Conservation (phyloP, 1,140 invertebrate genomes). For the Camponotus vicinus region DNA sequence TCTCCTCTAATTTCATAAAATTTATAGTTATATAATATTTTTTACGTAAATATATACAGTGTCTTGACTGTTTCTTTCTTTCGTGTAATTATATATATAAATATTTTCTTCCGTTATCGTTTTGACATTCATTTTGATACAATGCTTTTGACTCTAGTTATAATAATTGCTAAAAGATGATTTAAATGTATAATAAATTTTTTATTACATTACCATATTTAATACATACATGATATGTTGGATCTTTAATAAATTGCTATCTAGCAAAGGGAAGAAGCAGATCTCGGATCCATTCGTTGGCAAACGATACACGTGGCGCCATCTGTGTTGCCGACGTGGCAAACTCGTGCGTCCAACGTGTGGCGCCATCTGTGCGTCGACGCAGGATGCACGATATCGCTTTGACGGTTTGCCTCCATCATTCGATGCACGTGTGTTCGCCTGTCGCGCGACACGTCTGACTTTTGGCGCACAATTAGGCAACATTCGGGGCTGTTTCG, state of each 20-base stretch:
- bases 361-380: slow-evolving; percentile 30
- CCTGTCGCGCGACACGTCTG: slow-evolving; percentile 66
- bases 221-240: too few species aligned
- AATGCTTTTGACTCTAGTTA: neutral
- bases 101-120: neutral
- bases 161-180: neutral
- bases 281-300: too few species aligned
- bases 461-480: slow-evolving; percentile 78
- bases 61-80: neutral
- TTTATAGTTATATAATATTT: neutral
- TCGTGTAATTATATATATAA: too few species aligned
- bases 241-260: too few species aligned
- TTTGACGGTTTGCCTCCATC: slow-evolving; percentile 63
- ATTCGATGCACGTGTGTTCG: slow-evolving; percentile 74
- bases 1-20: neutral
- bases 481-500: slow-evolving; percentile 52
- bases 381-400: neutral
- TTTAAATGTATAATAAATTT: neutral
- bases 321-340: too few species aligned
- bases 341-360: neutral
- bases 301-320: too few species aligned
- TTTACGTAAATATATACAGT: neutral
- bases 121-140: neutral
- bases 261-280: too few species aligned
- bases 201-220: neutral